Evolutionary conservation across 2,888 invertebrate genomes (phyloP), one percentile per base, ranked within the genome.

Genomic region (Stenoptilia bipunctidactyla): DNA sequence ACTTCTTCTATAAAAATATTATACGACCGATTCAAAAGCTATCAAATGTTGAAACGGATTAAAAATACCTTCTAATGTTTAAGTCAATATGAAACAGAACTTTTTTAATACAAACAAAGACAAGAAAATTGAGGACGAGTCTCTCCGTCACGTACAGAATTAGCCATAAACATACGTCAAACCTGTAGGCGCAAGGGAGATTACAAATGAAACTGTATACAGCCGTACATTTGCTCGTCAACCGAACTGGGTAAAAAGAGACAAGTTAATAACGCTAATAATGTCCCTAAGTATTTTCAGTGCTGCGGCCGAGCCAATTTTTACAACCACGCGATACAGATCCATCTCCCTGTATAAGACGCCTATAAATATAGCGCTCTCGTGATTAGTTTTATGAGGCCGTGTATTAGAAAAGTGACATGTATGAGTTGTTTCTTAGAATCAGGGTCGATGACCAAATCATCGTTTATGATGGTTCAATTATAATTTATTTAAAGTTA

Each of bases 221-320:
- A 12, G n/a, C 56, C 53, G 41, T 43, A 45, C 43, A 51, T 56
- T 55, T 55, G 15, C 36, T 36, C 10, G 13, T 15, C 20, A 37
- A 27, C n/a, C 27, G 13, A 2, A 2, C 15, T 12, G 12, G 25
- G 4, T 20, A 20, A n/a, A 20, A 20, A 2, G n/a, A 37, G 25
- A 15, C 25, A 37, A 37, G 25, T 20, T 37, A n/a, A 58, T 64
- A 62, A 54, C 53, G 52, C 58, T 61, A 62, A 58, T 64, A 63
- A 56, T 52, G 55, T 53, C 55, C 45, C 52, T 50, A 48, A 57
- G 55, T 66, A 67, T 65, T 66, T 65, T 51, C 42, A 56, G 55
- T 51, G 47, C 44, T 13, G 47, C 45, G 44, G 50, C 55, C 57
- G 61, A 47, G 65, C 63, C 59, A 57, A 61, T 57, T 56, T 55